Evolutionary conservation across 1,140 invertebrate species (phyloP).

Genomic region (Eriocheir sinensis): DNA sequence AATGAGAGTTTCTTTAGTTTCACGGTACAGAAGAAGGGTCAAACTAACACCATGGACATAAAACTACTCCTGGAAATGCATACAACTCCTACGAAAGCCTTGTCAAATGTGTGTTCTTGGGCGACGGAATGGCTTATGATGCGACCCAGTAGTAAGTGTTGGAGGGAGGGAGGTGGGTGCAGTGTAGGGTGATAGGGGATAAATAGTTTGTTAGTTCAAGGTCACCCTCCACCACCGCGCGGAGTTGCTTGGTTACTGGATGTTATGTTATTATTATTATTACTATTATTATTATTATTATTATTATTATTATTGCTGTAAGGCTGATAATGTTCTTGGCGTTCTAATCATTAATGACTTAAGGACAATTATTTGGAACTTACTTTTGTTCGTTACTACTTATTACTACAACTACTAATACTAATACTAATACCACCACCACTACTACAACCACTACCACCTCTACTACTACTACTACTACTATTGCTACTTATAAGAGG

Average conservation of each 20-base stretch:
- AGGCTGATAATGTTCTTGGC: background rate
- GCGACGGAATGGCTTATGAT: no score
- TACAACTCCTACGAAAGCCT: no score
- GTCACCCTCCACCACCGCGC: background rate
- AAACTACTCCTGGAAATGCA: no score
- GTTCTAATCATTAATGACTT: background rate
- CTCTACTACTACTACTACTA: conserved; percentile 10
- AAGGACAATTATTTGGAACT: background rate
- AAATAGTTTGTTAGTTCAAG: background rate
- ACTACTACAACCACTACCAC: background rate
- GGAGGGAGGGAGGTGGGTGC: background rate
- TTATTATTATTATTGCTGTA: background rate
- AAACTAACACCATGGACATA: no score
- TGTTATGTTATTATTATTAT: background rate
- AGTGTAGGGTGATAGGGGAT: background rate
- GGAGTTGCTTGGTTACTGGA: background rate
- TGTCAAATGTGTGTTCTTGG: no score
- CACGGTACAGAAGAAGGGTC: no score
- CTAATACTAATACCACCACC: conserved; percentile 27
- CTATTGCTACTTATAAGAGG: conserved; percentile 16
- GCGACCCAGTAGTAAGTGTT: no score
- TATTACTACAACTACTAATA: conserved; percentile 11
- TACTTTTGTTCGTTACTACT: background rate
- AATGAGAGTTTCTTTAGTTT: no score
- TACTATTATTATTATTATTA: conserved; percentile 18